Evolutionary conservation across 2,113 vertebrate genomes (phyloP).

Genomic region (Pygoscelis adeliae): DNA sequence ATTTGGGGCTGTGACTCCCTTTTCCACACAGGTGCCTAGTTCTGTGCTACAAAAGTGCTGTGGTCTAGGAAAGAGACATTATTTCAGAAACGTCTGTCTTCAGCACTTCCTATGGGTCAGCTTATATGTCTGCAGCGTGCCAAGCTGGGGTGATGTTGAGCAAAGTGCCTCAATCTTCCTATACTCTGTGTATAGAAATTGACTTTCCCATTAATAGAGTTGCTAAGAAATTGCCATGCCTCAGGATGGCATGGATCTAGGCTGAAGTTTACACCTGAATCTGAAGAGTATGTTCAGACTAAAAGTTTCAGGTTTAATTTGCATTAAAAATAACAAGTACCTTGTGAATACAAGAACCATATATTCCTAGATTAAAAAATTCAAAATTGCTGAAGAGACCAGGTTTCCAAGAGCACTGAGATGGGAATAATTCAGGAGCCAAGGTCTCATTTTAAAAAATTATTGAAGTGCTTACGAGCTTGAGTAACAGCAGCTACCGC

Average conservation of each 20-base stretch:
- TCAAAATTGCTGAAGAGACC: neutral
- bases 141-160: neutral
- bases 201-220: neutral
- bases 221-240: neutral
- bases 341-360: neutral
- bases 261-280: neutral
- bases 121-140: neutral
- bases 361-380: neutral
- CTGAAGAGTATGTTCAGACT: neutral
- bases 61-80: neutral
- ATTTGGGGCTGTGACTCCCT: neutral
- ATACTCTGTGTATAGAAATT: neutral
- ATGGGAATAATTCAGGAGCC: neutral
- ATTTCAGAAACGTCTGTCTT: neutral
- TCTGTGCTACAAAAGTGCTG: neutral
- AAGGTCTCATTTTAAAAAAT: neutral
- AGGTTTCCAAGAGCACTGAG: neutral
- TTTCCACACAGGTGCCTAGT: neutral
- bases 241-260: neutral
- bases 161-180: neutral
- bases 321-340: neutral
- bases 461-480: neutral
- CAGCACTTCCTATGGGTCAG: neutral
- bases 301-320: neutral
- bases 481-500: neutral